phyloP scores from a whole-genome alignment of 2,888 invertebrate genomes.

The Drosophila meridionalis region DNA sequence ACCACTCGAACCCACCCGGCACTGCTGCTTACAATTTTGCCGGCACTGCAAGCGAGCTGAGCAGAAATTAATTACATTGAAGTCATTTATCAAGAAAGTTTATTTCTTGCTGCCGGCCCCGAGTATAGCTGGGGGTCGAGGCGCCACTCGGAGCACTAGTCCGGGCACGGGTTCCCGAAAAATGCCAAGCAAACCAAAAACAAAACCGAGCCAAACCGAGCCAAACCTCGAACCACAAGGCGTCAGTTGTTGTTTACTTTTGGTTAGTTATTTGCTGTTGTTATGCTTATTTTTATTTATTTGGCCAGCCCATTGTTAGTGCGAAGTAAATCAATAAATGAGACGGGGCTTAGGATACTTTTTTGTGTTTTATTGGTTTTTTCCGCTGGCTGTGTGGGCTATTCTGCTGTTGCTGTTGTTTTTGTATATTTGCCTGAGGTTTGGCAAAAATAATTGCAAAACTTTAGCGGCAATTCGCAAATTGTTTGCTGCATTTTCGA shows the following conservation, averaged over 20 bases:
- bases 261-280: slow-evolving; percentile 65
- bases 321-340: slow-evolving; percentile 75
- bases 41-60: slow-evolving; percentile 72
- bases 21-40: slow-evolving; percentile 59
- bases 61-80: slow-evolving; percentile 81
- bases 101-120: slow-evolving; percentile 68
- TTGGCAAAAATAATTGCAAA: slow-evolving; percentile 72
- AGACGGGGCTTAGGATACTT: slow-evolving; percentile 61
- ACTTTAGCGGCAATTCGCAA: slow-evolving; percentile 71
- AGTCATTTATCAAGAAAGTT: slow-evolving; percentile 81
- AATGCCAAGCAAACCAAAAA: slow-evolving; percentile 29
- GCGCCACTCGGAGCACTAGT: not conserved
- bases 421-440: slow-evolving; percentile 29
- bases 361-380: slow-evolving; percentile 30
- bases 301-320: slow-evolving; percentile 67
- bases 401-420: slow-evolving; percentile 14
- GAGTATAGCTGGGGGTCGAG: not conserved
- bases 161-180: slow-evolving; percentile 10
- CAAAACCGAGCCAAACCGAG: slow-evolving; percentile 42
- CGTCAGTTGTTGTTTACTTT: slow-evolving; percentile 78
- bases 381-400: not conserved
- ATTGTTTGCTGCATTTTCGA: slow-evolving; percentile 80
- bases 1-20: slow-evolving; percentile 12
- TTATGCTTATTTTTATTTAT: slow-evolving; percentile 75
- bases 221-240: slow-evolving; percentile 60